These are phyloP conservation scores for Sphinx pinastri DNA, from an alignment of 2,888 invertebrate genomes.

Conservation along the genomic window DNA sequence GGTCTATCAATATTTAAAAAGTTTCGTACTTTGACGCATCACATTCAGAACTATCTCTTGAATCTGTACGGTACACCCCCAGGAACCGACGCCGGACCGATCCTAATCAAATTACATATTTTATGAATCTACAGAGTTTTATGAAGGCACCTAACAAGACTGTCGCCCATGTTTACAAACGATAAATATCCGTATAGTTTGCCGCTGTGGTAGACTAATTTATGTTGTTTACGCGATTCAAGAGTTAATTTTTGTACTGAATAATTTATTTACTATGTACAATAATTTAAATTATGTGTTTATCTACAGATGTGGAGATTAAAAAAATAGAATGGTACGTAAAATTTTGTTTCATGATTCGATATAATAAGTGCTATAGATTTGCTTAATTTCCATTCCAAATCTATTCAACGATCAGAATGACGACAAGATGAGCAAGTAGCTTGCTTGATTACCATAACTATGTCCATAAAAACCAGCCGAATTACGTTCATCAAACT, in stretches of 20 bases:
- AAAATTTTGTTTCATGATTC: no score
- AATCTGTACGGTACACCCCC: slow-evolving; percentile 40
- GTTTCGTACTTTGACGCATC: slow-evolving; percentile 29
- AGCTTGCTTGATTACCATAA: no score
- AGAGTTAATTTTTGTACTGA: not conserved
- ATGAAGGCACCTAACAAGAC: slow-evolving; percentile 50
- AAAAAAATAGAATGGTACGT: no score
- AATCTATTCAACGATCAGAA: no score
- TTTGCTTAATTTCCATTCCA: no score
- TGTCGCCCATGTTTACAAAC: slow-evolving; percentile 22
- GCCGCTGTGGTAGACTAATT: not conserved
- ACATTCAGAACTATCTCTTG: slow-evolving; percentile 40
- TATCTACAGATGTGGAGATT: no score
- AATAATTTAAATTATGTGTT: no score
- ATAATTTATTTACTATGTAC: no score
- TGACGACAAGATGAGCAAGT: no score
- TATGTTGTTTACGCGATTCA: not conserved
- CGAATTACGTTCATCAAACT: no score
- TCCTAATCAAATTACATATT: slow-evolving; percentile 64
- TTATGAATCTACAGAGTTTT: slow-evolving; percentile 56
- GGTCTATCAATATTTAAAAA: slow-evolving; percentile 6
- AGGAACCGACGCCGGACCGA: slow-evolving; percentile 45
- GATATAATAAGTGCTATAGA: no score
- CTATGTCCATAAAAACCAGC: no score
- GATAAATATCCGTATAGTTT: slow-evolving; percentile 4